Evolutionary conservation across 2,888 invertebrate species (phyloP), one percentile per base, ranked within the genome.

Genomic region (Tridacna gigas): DNA sequence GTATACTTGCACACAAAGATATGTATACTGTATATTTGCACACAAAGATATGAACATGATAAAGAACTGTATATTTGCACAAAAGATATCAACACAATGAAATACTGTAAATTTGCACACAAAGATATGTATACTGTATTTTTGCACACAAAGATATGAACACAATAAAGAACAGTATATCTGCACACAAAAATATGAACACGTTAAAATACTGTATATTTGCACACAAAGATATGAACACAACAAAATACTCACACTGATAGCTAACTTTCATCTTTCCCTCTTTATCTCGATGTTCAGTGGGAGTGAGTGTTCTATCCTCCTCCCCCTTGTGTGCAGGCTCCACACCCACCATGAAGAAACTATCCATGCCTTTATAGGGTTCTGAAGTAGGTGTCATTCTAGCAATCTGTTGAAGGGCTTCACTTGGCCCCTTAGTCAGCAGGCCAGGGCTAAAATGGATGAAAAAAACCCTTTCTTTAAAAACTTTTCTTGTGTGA

Each of bases 311-410:
- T 20, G 90, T 89, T 84, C 90, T 87, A 74, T 90, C 90, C 65
- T 84, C 83, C 45, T 86, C 89, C 26, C 84, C 84, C 37, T 79
- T 71, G 13, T 77, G 73, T 18, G 80, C 75, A 0, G 88, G 86
- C 60, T 91, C 84, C 0, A 93, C 93, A 15, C 93, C 93, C 2
- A 89, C 90, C 85, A 92, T 89, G 84, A 94, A 92, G 85, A 93
- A 93, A 28, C 89, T 90, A 28, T 91, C 90, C 66, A 93, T 74
- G 0, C 89, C 90, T 69, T 79, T 80, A 80, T 90, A 90, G 22
- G 80, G 69, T 28, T 86, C 86, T 12, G 81, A 71, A 18, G 84
- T 83, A 37, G 87, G 86, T 18, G 79, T 86, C 88, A 83, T 84
- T 63, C 81, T 82, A 26, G 93, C 92, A 15, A 94, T 84, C 45